A percentile compares a stretch with the other conserved stretches of the same genome.
Evolutionary conservation across 2,888 invertebrate species (phyloP).

Genomic region (Caenorhabditis sp.): DNA sequence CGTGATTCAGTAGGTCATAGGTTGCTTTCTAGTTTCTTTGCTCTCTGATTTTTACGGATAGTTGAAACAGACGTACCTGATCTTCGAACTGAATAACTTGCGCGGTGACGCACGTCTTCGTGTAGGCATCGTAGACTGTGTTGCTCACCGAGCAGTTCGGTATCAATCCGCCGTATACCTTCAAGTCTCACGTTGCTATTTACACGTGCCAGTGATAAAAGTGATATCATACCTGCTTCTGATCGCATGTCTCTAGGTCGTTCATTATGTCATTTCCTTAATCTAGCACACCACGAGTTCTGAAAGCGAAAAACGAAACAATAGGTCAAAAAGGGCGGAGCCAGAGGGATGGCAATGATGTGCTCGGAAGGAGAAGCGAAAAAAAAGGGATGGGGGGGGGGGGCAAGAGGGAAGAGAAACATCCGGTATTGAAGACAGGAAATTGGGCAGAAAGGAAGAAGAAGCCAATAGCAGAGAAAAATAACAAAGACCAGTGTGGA

Average conservation of each 20-base stretch:
- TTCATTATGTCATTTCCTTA: constrained; percentile 23
- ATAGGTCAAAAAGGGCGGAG: constrained; percentile 13
- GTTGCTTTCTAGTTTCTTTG: too few species aligned
- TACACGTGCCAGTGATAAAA: not conserved
- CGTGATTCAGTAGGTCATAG: not conserved
- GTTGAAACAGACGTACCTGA: constrained; percentile 42
- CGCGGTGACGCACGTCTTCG: constrained; percentile 59
- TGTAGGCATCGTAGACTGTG: constrained; percentile 63
- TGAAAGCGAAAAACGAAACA: not conserved
- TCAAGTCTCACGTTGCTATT: not conserved
- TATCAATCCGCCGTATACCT: constrained; percentile 24
- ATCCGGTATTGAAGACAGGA: constrained; percentile 11
- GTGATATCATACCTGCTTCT: constrained; percentile 9
- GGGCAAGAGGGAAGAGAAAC: not conserved
- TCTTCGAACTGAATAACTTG: constrained; percentile 67
- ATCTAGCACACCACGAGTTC: constrained; percentile 8
- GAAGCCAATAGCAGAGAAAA: not conserved
- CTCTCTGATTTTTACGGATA: not conserved
- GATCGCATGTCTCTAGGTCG: constrained; percentile 27
- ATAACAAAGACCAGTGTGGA: not conserved
- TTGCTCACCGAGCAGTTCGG: constrained; percentile 30
- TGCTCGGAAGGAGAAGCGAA: not conserved
- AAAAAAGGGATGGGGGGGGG: too few species aligned
- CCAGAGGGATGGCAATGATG: not conserved
- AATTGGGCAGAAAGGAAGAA: not conserved